Percentiles rank a stretch among this genome's conserved stretches.
These are phyloP conservation scores for Cyphomyrmex costatus DNA, from an alignment of 1,140 invertebrate genomes.

Conservation along the genomic window DNA sequence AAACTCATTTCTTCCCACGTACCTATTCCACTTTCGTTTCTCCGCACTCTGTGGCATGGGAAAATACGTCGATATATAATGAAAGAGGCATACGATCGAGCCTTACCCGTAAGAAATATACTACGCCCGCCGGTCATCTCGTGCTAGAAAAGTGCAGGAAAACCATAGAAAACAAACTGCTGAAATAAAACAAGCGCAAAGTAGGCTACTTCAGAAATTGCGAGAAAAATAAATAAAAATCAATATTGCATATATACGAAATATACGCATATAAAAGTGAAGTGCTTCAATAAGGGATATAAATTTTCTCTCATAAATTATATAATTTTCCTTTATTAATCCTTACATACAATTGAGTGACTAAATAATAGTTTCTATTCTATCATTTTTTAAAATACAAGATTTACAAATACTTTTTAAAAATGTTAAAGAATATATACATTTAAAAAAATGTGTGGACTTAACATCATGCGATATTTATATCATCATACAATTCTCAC, in stretches of 20 bases:
- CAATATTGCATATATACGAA: neutral
- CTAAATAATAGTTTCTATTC: no score
- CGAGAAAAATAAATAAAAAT: conserved; percentile 2
- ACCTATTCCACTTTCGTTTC: conserved; percentile 25
- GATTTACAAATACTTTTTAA: no score
- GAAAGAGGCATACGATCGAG: conserved; percentile 13
- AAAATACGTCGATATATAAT: conserved; percentile 32
- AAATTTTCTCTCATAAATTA: neutral
- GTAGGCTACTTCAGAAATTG: neutral
- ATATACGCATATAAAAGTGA: neutral
- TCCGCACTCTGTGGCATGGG: neutral
- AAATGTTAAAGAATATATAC: no score
- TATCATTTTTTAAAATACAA: no score
- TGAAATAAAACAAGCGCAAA: conserved; percentile 30
- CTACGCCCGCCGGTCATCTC: neutral
- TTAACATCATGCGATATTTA: no score
- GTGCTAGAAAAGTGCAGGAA: neutral
- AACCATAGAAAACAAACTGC: conserved; percentile 21
- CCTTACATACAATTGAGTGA: no score
- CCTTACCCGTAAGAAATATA: neutral
- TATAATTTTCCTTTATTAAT: neutral
- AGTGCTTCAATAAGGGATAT: neutral
- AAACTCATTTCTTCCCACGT: conserved; percentile 40
- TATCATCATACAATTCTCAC: no score
- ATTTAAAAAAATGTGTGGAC: no score